Evolutionary conservation across 92 coral and sea anemone species (phyloP).

Genomic region (Porites divaricata): DNA sequence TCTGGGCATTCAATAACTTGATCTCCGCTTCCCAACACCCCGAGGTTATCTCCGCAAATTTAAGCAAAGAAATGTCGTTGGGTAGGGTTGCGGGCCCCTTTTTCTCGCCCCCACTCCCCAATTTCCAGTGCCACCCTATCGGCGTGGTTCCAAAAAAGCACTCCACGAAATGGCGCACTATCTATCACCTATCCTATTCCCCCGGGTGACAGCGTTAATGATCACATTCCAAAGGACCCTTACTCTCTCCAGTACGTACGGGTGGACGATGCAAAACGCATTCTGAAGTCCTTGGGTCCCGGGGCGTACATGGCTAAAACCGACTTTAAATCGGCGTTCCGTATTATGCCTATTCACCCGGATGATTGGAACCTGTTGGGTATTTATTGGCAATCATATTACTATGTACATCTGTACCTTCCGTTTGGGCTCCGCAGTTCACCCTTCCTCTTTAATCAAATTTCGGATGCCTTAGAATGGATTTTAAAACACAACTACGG

Average conservation of each 20-base stretch:
- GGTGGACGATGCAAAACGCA: constrained; percentile 58
- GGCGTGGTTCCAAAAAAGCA: too few relatives aligned
- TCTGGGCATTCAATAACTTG: constrained; percentile 21
- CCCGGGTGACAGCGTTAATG: constrained; percentile 63
- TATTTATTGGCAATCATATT: constrained; percentile 60
- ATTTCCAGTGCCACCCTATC: too few relatives aligned
- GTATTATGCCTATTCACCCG: constrained; percentile 52
- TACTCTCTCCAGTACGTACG: constrained; percentile 60
- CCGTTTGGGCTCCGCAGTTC: constrained; percentile 69
- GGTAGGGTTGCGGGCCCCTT: too few relatives aligned
- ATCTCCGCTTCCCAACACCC: too few relatives aligned
- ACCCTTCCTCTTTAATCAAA: constrained; percentile 61
- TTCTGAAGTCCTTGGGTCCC: constrained; percentile 38
- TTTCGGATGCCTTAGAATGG: constrained; percentile 73
- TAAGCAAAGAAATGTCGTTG: too few relatives aligned
- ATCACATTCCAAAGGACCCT: constrained; percentile 64
- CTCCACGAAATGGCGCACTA: too few relatives aligned
- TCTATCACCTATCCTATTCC: constrained; percentile 49
- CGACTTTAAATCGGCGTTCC: constrained; percentile 66
- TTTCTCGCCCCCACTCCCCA: too few relatives aligned
- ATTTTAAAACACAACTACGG: constrained; percentile 47
- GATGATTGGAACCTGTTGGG: constrained; percentile 67
- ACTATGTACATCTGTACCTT: too few relatives aligned
- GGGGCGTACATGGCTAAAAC: constrained; percentile 73
- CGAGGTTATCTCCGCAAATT: too few relatives aligned